Conservation (phyloP, 1,140 invertebrate species). For the Drosophila malerkotliana region DNA sequence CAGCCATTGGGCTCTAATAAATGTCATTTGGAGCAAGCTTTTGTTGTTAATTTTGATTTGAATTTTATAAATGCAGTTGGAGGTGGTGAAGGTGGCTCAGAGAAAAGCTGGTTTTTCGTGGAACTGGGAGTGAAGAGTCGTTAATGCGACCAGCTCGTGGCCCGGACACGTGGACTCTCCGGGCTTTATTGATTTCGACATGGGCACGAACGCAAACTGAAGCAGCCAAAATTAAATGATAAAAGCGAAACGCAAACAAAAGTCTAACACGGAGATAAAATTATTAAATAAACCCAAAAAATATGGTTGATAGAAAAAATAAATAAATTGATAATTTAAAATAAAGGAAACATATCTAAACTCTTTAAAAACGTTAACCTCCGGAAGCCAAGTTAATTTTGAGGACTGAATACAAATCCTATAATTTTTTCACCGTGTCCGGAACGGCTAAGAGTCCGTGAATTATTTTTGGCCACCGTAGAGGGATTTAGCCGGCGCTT, state of each 20-base stretch:
- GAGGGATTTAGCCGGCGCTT: conserved; percentile 39
- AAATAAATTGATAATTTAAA: neutral
- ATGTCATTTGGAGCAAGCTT: conserved; percentile 56
- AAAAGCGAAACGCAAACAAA: conserved; percentile 57
- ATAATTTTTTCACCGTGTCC: neutral
- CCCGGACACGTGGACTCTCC: conserved; percentile 45
- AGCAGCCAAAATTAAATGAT: conserved; percentile 74
- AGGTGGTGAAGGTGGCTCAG: neutral
- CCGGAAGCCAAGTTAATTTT: too few relatives aligned
- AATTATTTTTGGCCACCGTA: conserved; percentile 66
- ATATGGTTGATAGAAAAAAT: neutral
- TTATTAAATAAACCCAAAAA: neutral
- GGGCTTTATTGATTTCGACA: conserved; percentile 69
- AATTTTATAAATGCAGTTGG: conserved; percentile 52
- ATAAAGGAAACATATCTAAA: too few relatives aligned
- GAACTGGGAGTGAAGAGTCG: conserved; percentile 14
- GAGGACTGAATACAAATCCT: too few relatives aligned
- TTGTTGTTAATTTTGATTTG: conserved; percentile 43
- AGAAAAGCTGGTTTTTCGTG: neutral
- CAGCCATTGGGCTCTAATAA: conserved; percentile 42
- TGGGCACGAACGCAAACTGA: conserved; percentile 43
- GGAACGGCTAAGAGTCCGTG: conserved; percentile 49
- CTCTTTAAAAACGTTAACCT: too few relatives aligned
- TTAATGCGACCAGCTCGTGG: conserved; percentile 15
- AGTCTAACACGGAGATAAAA: neutral